These are phyloP conservation scores for Enteromius thamalakanensis DNA, from an alignment of 2,797 vertebrate genomes.

Conservation along the genomic window DNA sequence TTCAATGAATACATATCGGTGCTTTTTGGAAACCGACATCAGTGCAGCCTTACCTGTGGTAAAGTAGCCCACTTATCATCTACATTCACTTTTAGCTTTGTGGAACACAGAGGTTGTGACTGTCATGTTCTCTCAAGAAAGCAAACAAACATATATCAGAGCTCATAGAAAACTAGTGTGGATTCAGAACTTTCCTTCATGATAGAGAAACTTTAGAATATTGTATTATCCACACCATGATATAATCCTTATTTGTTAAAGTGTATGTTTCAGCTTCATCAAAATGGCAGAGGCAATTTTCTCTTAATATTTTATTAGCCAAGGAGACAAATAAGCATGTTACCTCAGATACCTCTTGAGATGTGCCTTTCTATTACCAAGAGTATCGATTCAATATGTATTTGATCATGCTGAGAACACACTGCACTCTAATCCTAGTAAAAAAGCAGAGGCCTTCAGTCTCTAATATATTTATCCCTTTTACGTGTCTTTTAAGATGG, in stretches of 20 bases:
- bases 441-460: background rate
- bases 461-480: background rate
- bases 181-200: background rate
- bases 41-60: conserved; percentile 51
- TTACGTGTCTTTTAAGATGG: background rate
- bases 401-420: background rate
- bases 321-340: background rate
- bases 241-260: background rate
- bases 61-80: conserved; percentile 49
- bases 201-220: background rate
- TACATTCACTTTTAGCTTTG: conserved; percentile 16
- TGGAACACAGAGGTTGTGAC: background rate
- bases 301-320: background rate
- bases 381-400: background rate
- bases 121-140: conserved; percentile 12
- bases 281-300: background rate
- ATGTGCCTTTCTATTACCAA: background rate
- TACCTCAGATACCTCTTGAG: conserved; percentile 8
- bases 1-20: conserved; percentile 63
- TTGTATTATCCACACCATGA: background rate
- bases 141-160: background rate
- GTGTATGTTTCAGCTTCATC: background rate
- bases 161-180: background rate
- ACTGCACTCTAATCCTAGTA: background rate
- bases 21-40: conserved; percentile 46